phyloP scores from a whole-genome alignment of 2,797 vertebrate genomes.

The Pangasius krempfi region DNA sequence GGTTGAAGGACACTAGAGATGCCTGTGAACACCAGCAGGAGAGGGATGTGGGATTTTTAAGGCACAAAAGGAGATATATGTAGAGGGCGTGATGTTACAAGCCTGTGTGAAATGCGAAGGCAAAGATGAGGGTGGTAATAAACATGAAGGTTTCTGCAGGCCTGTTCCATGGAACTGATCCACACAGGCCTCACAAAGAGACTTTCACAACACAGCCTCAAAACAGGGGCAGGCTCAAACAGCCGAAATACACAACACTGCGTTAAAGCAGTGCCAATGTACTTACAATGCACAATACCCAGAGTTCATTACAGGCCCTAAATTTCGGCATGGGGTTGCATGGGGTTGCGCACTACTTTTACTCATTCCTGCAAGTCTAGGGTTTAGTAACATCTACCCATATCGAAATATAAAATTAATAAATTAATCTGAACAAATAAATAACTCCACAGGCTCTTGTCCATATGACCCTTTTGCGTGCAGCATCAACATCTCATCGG shows the following conservation, averaged over 20 bases:
- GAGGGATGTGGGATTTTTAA: neutral
- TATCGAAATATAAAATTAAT: neutral
- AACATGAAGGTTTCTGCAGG: constrained; percentile 28
- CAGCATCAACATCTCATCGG: too few relatives aligned
- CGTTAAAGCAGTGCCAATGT: neutral
- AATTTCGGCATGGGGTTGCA: neutral
- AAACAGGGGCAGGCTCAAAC: neutral
- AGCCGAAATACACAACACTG: neutral
- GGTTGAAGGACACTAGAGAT: constrained; percentile 7
- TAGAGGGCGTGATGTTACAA: neutral
- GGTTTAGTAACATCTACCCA: neutral
- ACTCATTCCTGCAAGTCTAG: neutral
- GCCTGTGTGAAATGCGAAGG: neutral
- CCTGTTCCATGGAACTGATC: constrained; percentile 25
- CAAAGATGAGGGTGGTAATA: constrained; percentile 4
- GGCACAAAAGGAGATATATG: neutral
- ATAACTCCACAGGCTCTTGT: neutral
- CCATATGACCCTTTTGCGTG: neutral
- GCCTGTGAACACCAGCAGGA: constrained; percentile 11
- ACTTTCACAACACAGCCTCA: neutral
- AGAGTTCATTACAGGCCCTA: neutral
- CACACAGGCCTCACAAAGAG: constrained; percentile 39
- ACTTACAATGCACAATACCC: neutral
- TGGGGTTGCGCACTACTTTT: too few relatives aligned
- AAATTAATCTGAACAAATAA: neutral